Conservation (phyloP, 2,797 vertebrate genomes). For the Arrhamphus sclerolepis region DNA sequence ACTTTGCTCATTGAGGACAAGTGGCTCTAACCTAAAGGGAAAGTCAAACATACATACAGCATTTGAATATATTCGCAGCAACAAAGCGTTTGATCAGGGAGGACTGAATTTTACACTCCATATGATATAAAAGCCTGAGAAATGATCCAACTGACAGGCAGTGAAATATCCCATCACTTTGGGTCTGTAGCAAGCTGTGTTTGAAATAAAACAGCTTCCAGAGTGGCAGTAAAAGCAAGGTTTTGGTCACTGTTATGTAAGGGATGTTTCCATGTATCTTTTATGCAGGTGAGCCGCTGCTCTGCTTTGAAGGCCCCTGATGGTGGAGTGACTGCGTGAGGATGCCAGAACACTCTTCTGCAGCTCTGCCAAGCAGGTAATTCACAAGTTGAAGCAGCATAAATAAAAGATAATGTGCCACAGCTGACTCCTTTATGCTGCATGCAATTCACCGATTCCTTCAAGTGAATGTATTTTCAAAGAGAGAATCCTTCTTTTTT, state of each 20-base stretch:
- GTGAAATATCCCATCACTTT: slow-evolving; percentile 7
- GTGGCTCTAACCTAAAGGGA: neutral
- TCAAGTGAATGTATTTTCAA: slow-evolving; percentile 65
- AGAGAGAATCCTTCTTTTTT: slow-evolving; percentile 51
- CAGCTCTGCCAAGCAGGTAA: slow-evolving; percentile 83
- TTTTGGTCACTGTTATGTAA: slow-evolving; percentile 70
- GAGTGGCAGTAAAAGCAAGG: slow-evolving; percentile 52
- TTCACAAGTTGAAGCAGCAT: slow-evolving; percentile 81
- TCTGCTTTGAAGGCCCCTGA: slow-evolving; percentile 71
- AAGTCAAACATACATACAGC: neutral
- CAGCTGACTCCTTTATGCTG: slow-evolving; percentile 78
- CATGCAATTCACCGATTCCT: slow-evolving; percentile 74
- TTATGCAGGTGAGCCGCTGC: slow-evolving; percentile 80
- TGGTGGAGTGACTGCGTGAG: slow-evolving; percentile 73
- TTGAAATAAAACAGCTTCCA: slow-evolving; percentile 47
- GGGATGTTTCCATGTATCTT: slow-evolving; percentile 79
- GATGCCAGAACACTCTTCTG: slow-evolving; percentile 78
- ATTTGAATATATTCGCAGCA: neutral
- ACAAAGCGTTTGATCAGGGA: neutral
- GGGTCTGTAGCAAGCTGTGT: slow-evolving; percentile 24
- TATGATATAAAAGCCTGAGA: slow-evolving; percentile 5
- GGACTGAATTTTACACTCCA: neutral
- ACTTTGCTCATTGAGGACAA: neutral
- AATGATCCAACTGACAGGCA: slow-evolving; percentile 1
- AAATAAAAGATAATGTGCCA: slow-evolving; percentile 82